Base-by-base conservation (phyloP, 2,888 invertebrate species). In the Ornithoptera priamus region DNA sequence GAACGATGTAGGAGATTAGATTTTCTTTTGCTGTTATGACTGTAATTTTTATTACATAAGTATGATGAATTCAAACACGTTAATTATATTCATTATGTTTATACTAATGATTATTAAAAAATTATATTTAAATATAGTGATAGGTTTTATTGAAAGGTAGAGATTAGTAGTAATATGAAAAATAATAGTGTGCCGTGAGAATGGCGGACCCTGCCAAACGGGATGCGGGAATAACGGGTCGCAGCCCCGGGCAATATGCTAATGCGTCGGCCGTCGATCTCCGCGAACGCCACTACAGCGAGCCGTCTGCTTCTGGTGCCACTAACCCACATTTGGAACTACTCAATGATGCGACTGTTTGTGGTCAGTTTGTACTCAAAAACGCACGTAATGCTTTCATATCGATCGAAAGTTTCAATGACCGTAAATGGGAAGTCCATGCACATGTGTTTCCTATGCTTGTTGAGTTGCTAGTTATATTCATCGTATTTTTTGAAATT, bases 381-480 rank as follows among this genome's bases (percentile, higher is more conserved):
- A 84, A 88, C 85, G 85, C 86, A 88, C 85, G 88, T 87, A 88
- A 88, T 87, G 91, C 91, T 91, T 91, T 91, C 89, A 83, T 85
- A 86, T 88, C 81, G 86, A 89, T 87, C 83, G 85, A 90, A 91
- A 89, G 87, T 88, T 79, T 78, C 80, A 82, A 79, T 77, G 80
- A 65, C 67, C 68, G 70, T 72, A 74, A 73, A 72, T 72, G 68
- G 63, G 50, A 70, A 71, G 65, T 62, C 68, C 39, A 50, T 53
- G 12, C 46, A 15, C 46, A 58, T 58, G 53, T 46, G 24, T 46
- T 53, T 6, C 20, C 20, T 39, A 36, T 61, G 61, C 3, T 6
- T 24, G 46, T 15, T 46, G 46, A 46, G 15, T 46, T 46, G 42
- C 7, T 42, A 42, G 42, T 42, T 42, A 42, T 42, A 42, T 42